phyloP scores from a whole-genome alignment of 1,140 invertebrate genomes.

The Drosophila sp. region DNA sequence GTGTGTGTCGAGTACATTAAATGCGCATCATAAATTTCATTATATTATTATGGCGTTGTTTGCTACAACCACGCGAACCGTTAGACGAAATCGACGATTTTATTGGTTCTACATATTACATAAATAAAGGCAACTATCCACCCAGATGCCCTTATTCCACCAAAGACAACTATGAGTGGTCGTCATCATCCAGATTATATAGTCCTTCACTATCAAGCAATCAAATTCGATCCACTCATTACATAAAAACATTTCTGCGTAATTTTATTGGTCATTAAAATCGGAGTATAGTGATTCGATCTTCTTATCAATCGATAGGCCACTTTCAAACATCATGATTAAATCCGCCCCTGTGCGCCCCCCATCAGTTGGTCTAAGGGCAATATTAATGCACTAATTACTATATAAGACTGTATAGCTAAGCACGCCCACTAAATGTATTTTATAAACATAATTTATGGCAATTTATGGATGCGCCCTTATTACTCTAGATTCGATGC shows the following conservation, averaged over 20 bases:
- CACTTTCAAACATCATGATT: no score
- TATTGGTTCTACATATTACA: conserved; percentile 61
- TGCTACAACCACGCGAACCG: conserved; percentile 62
- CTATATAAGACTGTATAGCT: conserved; percentile 37
- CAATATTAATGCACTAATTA: conserved; percentile 71
- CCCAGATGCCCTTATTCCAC: conserved; percentile 27
- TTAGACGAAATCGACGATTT: conserved; percentile 63
- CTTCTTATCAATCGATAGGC: no score
- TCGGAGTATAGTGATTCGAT: no score
- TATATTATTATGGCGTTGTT: conserved; percentile 80
- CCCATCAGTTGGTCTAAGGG: neutral
- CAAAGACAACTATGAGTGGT: neutral
- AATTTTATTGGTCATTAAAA: no score
- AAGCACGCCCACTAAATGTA: conserved; percentile 56
- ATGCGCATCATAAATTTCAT: conserved; percentile 80
- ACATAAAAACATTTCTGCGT: no score
- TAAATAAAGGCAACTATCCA: conserved; percentile 67
- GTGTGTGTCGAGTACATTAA: conserved; percentile 66
- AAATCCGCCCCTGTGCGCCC: neutral
- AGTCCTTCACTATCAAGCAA: no score
- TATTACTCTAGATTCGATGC: conserved; percentile 20
- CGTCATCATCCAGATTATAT: no score
- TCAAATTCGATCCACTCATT: no score
- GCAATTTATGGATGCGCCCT: conserved; percentile 18
- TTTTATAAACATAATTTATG: conserved; percentile 73